Evolutionary conservation across 2,797 vertebrate species (phyloP).

Genomic region (Ambastaia sidthimunki): DNA sequence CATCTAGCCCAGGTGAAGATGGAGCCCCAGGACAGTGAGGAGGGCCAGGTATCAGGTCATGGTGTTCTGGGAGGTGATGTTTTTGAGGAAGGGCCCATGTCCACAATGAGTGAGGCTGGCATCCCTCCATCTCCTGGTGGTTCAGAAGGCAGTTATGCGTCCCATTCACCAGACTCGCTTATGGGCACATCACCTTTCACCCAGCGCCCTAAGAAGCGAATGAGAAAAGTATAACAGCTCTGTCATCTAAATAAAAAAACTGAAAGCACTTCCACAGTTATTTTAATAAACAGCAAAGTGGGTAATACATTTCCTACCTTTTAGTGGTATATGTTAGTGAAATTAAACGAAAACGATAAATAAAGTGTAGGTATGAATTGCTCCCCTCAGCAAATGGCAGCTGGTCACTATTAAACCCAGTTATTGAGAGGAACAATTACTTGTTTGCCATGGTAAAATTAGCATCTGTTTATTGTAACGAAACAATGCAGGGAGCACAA

Average conservation of each 20-base stretch:
- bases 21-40: conserved; percentile 93
- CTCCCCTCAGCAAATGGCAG: conserved; percentile 20
- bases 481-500: conserved; percentile 69
- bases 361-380: background rate
- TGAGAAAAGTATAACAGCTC: conserved; percentile 87
- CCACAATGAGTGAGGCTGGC: conserved; percentile 93
- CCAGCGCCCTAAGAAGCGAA: conserved; percentile 91
- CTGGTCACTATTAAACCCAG: conserved; percentile 41
- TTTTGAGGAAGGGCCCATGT: conserved; percentile 96
- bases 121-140: conserved; percentile 87
- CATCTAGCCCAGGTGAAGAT: conserved; percentile 92
- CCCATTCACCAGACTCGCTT: conserved; percentile 93
- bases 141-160: conserved; percentile 92
- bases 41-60: conserved; percentile 82
- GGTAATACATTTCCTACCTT: background rate
- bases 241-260: background rate
- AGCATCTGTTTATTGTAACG: conserved; percentile 77
- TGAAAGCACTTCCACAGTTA: background rate
- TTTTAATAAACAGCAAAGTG: conserved; percentile 13
- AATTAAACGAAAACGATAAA: background rate
- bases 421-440: conserved; percentile 60
- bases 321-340: background rate
- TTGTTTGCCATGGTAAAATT: conserved; percentile 61
- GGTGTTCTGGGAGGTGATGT: conserved; percentile 89
- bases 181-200: conserved; percentile 94